Conservation (phyloP, 2,113 vertebrate species). For the Serinus canaria region DNA sequence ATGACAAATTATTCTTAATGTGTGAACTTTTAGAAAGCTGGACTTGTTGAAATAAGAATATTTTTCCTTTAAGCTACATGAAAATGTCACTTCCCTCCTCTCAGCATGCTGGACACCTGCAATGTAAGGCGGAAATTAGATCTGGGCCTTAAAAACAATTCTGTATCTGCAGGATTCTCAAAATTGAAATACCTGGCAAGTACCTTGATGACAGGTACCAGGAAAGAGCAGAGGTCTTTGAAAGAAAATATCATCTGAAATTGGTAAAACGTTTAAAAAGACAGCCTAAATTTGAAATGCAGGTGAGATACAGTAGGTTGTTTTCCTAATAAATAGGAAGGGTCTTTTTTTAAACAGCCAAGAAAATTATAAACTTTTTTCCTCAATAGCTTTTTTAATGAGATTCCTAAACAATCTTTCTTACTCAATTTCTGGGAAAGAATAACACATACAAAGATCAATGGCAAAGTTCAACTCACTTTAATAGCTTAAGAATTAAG, state of each 20-base stretch:
- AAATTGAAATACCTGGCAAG: not conserved
- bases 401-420: not conserved
- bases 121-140: not conserved
- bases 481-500: not conserved
- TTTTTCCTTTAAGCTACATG: not conserved
- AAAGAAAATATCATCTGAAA: not conserved
- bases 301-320: not conserved
- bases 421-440: not conserved
- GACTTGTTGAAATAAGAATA: not conserved
- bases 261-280: not conserved
- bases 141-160: not conserved
- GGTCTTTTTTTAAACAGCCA: not conserved
- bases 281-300: not conserved
- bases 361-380: not conserved
- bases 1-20: not conserved
- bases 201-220: not conserved
- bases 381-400: not conserved
- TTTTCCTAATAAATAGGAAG: not conserved
- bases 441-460: not conserved
- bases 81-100: constrained; percentile 1
- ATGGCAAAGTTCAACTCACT: not conserved
- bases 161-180: not conserved
- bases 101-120: not conserved
- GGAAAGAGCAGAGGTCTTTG: not conserved
- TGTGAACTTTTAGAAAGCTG: not conserved